Percentiles rank a stretch among this genome's conserved stretches.
Conservation (phyloP, 2,888 invertebrate genomes). For the Ectobius pallidus region DNA sequence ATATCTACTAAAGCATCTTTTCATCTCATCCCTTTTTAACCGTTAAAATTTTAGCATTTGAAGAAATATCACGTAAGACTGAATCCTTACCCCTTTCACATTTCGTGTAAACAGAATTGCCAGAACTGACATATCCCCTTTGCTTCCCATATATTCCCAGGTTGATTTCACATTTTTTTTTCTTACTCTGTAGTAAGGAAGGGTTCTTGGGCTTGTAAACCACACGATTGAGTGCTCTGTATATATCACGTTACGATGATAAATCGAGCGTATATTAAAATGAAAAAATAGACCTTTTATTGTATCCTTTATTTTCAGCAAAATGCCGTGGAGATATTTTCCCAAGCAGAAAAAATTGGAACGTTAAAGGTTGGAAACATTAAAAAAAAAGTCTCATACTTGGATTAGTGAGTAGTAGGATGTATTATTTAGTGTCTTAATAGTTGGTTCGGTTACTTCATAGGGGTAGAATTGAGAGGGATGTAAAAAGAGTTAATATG, state of each 20-base stretch:
- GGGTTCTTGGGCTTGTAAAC: background rate
- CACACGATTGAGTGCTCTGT: slow-evolving; percentile 15
- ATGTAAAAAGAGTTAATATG: slow-evolving; percentile 36
- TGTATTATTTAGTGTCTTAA: slow-evolving; percentile 1
- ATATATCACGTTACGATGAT: slow-evolving; percentile 10
- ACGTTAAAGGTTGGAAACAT: background rate
- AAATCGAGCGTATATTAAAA: slow-evolving; percentile 11
- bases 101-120: background rate
- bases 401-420: slow-evolving; percentile 11
- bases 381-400: background rate
- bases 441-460: slow-evolving; percentile 16
- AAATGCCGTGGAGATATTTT: slow-evolving; percentile 22
- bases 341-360: slow-evolving; percentile 22
- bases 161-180: background rate
- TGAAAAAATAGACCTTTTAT: background rate
- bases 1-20: no score
- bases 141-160: background rate
- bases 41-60: no score
- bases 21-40: no score
- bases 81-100: background rate
- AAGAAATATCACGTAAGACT: no score
- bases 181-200: background rate
- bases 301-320: slow-evolving; percentile 1
- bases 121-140: no score
- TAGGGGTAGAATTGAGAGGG: slow-evolving; percentile 11